These are phyloP conservation scores for Hypercompe scribonia DNA, from an alignment of 2,888 invertebrate species.

Conservation along the genomic window DNA sequence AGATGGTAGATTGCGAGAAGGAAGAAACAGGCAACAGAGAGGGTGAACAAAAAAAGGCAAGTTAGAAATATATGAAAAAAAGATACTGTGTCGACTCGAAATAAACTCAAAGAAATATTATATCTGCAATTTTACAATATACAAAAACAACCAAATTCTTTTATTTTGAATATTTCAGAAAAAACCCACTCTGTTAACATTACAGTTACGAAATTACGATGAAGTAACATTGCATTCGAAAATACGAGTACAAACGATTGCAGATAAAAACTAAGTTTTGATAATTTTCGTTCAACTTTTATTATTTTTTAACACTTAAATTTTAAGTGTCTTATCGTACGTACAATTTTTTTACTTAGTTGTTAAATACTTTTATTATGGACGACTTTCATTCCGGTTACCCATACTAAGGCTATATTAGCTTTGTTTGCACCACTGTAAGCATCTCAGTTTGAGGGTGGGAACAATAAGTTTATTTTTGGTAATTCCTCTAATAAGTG, in stretches of 20 bases:
- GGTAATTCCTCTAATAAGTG: neutral
- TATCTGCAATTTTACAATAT: neutral
- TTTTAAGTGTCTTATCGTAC: constrained; percentile 25
- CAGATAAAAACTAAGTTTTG: constrained; percentile 21
- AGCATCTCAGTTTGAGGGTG: neutral
- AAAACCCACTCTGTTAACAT: neutral
- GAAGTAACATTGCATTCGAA: constrained; percentile 22
- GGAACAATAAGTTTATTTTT: neutral
- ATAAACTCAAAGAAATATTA: neutral
- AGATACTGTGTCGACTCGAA: neutral
- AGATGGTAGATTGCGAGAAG: no score
- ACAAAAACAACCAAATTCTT: neutral
- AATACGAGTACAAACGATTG: constrained; percentile 29
- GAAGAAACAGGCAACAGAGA: neutral
- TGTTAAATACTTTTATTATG: constrained; percentile 19
- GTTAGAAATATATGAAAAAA: neutral
- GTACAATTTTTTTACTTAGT: constrained; percentile 24
- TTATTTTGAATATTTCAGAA: neutral
- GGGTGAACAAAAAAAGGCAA: neutral
- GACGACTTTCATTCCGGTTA: neutral
- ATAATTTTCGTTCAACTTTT: constrained; percentile 18
- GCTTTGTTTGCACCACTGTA: neutral
- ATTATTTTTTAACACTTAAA: constrained; percentile 28
- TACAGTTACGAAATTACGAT: constrained; percentile 25
- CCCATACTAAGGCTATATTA: neutral